Evolutionary conservation across 2,113 vertebrate genomes (phyloP).

Genomic region (Zootoca vivipara): DNA sequence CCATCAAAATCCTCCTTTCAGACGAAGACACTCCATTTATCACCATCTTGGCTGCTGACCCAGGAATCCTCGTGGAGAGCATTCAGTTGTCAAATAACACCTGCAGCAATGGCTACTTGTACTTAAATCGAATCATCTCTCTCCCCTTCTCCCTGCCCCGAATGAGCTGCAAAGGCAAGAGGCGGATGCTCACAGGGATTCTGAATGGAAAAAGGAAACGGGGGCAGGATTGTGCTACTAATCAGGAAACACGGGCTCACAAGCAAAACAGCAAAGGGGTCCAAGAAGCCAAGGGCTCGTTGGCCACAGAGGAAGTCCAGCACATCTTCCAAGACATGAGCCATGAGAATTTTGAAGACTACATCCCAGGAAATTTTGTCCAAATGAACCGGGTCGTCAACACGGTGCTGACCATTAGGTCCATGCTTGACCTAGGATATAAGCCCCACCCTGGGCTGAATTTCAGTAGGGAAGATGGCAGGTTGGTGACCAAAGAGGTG

Average conservation of each 20-base stretch:
- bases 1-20: conserved; percentile 83
- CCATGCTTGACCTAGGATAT: conserved; percentile 50
- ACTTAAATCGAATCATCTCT: not conserved
- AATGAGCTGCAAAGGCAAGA: not conserved
- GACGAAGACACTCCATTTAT: conserved; percentile 80
- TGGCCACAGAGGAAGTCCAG: not conserved
- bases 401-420: conserved; percentile 73
- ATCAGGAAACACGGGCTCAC: too few relatives aligned
- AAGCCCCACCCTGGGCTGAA: not conserved
- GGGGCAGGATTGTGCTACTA: too few relatives aligned
- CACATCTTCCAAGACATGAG: not conserved
- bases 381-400: conserved; percentile 82
- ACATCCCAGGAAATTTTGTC: conserved; percentile 70
- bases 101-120: not conserved
- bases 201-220: too few relatives aligned
- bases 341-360: not conserved
- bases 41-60: conserved; percentile 80
- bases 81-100: conserved; percentile 69
- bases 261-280: not conserved
- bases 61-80: conserved; percentile 75
- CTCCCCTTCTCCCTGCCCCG: not conserved
- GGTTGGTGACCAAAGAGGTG: conserved; percentile 55
- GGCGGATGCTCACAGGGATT: not conserved
- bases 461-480: not conserved
- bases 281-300: not conserved